A percentile compares a stretch with the other conserved stretches of the same genome.
phyloP scores from a whole-genome alignment of 2,797 vertebrate species.

The Lithobates sylvaticus region DNA sequence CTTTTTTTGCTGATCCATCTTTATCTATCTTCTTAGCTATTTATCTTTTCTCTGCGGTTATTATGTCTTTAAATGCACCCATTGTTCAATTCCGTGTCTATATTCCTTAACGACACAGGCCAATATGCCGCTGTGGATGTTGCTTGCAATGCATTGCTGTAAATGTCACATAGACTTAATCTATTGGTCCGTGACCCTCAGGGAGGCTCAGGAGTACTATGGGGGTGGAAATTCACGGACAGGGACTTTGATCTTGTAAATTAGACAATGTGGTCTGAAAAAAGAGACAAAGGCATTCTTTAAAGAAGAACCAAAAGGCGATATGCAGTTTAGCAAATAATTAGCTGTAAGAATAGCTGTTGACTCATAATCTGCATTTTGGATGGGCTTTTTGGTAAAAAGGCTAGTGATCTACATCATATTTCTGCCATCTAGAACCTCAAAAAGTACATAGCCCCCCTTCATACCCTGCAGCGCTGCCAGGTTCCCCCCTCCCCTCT shows the following conservation, averaged over 20 bases:
- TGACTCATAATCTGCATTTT: too few species aligned
- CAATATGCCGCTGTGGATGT: constrained; percentile 8
- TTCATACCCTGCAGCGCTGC: too few species aligned
- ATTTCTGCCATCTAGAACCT: too few species aligned
- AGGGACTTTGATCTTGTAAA: neutral
- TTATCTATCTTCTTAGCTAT: constrained; percentile 35
- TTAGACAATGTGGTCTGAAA: neutral
- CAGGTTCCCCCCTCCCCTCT: too few species aligned
- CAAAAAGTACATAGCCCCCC: too few species aligned
- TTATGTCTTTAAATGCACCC: constrained; percentile 46
- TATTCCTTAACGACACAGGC: constrained; percentile 5
- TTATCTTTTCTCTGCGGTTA: constrained; percentile 41
- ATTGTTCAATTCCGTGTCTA: constrained; percentile 19
- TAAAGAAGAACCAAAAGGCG: too few species aligned
- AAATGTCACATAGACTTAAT: constrained; percentile 42
- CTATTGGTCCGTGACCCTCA: constrained; percentile 16
- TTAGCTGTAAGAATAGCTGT: too few species aligned
- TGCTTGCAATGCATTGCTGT: constrained; percentile 40
- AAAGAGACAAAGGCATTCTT: neutral
- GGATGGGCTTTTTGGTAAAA: too few species aligned
- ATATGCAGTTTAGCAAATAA: too few species aligned
- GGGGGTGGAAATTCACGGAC: neutral
- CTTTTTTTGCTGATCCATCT: constrained; percentile 48
- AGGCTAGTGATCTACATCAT: too few species aligned
- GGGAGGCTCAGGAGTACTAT: constrained; percentile 1